Evolutionary conservation across 2,113 vertebrate genomes (phyloP).

Genomic region (Propithecus coquereli): DNA sequence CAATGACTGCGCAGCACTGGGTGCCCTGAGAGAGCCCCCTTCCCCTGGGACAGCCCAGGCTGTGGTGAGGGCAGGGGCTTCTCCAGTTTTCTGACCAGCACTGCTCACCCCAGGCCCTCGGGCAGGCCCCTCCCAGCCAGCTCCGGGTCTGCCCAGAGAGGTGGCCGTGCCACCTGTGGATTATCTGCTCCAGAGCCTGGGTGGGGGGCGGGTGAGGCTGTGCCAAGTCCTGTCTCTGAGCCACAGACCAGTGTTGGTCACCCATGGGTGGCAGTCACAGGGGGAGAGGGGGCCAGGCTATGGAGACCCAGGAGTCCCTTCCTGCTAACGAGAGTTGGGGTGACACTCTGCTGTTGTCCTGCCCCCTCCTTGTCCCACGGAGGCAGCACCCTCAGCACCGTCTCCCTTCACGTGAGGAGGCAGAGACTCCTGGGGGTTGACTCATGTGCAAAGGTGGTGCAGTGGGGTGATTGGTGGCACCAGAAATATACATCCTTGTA

Average conservation of each 20-base stretch:
- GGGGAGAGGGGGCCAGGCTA: neutral
- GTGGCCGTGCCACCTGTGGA: too few species aligned
- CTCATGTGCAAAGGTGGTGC: neutral
- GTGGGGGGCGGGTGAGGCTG: neutral
- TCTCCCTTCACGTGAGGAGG: neutral
- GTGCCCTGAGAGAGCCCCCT: neutral
- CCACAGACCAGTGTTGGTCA: neutral
- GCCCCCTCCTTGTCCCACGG: neutral
- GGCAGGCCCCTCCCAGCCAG: too few species aligned
- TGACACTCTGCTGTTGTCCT: neutral
- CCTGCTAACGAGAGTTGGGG: neutral
- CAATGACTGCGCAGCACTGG: too few species aligned
- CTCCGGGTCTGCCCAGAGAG: too few species aligned
- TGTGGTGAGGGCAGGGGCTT: neutral
- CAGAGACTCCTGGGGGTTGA: neutral
- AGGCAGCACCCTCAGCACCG: fast-evolving
- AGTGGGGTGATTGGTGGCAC: neutral
- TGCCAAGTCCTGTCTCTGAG: neutral
- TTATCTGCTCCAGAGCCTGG: neutral
- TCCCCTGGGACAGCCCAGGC: neutral
- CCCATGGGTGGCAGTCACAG: neutral
- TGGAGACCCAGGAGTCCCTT: neutral
- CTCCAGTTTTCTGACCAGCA: too few species aligned
- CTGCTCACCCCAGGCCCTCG: neutral
- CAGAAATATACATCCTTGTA: neutral